Conservation (phyloP, 1,140 invertebrate genomes). For the Drosophila equinoxialis region DNA sequence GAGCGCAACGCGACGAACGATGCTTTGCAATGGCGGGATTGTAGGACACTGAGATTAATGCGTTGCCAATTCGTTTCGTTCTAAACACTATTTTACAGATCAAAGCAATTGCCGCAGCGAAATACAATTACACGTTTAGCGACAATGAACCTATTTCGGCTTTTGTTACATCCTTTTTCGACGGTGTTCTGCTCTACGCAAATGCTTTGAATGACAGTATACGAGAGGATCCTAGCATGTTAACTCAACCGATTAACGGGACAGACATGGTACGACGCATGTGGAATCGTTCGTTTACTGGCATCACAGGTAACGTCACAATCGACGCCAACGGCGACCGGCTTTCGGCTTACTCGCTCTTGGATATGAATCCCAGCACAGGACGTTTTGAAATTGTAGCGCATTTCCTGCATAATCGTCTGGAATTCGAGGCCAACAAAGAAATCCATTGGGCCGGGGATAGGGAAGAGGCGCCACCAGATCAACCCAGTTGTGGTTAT, state of each 20-base stretch:
- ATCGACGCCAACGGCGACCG: constrained; percentile 96
- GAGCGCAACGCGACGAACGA: neutral
- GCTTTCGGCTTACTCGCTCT: constrained; percentile 93
- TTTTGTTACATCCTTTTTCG: constrained; percentile 97
- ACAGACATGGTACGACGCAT: constrained; percentile 90
- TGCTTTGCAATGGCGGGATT: neutral
- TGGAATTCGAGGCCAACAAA: constrained; percentile 88
- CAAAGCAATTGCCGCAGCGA: constrained; percentile 89
- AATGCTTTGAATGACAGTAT: constrained; percentile 94
- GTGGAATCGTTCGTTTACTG: constrained; percentile 93
- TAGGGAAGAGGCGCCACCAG: constrained; percentile 88
- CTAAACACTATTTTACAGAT: constrained; percentile 84
- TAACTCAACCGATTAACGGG: constrained; percentile 84
- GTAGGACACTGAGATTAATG: constrained; percentile 41
- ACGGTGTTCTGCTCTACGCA: constrained; percentile 96
- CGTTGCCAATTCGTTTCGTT: constrained; percentile 15
- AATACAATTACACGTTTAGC: constrained; percentile 92
- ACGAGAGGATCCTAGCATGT: constrained; percentile 85
- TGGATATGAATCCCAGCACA: constrained; percentile 93
- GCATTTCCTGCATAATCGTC: constrained; percentile 78
- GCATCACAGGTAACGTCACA: constrained; percentile 95
- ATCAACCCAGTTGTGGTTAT: constrained; percentile 95
- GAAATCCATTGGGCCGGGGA: constrained; percentile 95
- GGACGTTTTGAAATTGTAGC: constrained; percentile 89
- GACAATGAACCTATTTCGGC: constrained; percentile 89